A percentile compares a stretch with the other conserved stretches of the same genome.
These are phyloP conservation scores for Venturia canescens DNA, from an alignment of 1,140 invertebrate species.

Conservation along the genomic window DNA sequence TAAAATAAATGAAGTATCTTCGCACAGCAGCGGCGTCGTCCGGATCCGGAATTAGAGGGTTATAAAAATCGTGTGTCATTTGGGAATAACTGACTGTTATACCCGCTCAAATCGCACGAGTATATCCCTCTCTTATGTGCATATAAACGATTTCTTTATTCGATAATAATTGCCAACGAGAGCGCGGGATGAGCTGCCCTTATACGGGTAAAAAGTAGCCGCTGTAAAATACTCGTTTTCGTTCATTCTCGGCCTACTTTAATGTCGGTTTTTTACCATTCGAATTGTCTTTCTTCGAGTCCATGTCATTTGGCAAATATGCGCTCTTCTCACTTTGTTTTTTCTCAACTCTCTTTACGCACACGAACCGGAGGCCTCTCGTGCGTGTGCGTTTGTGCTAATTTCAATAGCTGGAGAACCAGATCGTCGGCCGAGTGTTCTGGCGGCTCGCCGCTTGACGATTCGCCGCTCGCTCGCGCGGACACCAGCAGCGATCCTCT, in stretches of 20 bases:
- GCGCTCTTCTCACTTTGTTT: background rate
- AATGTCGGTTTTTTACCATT: conserved; percentile 60
- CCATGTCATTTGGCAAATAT: conserved; percentile 34
- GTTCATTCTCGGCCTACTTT: conserved; percentile 43
- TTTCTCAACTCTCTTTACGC: background rate
- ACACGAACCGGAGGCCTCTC: background rate
- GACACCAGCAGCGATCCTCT: background rate
- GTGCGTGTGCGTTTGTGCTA: no score
- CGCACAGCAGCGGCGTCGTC: background rate
- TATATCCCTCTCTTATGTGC: conserved; percentile 27
- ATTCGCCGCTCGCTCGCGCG: conserved; percentile 12
- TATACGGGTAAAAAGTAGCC: conserved; percentile 47
- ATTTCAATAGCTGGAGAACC: conserved; percentile 3
- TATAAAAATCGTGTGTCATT: conserved; percentile 65
- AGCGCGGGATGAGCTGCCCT: background rate
- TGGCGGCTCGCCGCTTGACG: conserved; percentile 1
- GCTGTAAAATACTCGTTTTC: conserved; percentile 65
- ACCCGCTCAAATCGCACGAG: no score
- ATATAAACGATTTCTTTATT: conserved; percentile 72
- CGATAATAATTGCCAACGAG: conserved; percentile 71
- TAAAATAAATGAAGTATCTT: background rate
- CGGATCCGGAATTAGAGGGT: conserved; percentile 60
- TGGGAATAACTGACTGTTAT: conserved; percentile 44
- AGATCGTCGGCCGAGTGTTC: conserved; percentile 10
- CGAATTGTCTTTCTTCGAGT: conserved; percentile 24